These are phyloP conservation scores for Ephydatia muelleri DNA, from an alignment of 37 sponge, comb jelly and placozoan species.

Conservation along the genomic window DNA sequence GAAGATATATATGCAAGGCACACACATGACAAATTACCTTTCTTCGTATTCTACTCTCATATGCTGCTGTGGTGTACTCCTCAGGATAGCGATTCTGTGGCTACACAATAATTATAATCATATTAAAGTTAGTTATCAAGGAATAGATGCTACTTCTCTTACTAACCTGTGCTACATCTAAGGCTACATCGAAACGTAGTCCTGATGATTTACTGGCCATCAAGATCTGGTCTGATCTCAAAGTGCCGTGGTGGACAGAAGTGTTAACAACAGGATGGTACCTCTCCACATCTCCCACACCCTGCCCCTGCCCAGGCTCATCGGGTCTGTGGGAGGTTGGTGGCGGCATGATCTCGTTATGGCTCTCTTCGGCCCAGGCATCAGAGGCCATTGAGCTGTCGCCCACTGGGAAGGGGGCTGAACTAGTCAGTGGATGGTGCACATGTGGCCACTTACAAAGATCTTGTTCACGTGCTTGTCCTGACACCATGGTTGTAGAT, in stretches of 20 bases:
- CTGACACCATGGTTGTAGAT: background rate
- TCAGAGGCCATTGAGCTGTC: background rate
- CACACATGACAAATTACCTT: constrained; percentile 9
- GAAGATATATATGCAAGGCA: background rate
- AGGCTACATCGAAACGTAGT: background rate
- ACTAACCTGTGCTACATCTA: background rate
- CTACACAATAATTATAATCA: background rate
- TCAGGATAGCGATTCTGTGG: constrained; percentile 7
- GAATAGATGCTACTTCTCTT: background rate
- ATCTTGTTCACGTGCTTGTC: background rate
- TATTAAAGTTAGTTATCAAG: background rate
- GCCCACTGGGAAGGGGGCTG: background rate
- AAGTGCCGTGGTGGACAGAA: background rate
- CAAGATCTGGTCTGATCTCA: background rate
- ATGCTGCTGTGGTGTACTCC: constrained; percentile 40
- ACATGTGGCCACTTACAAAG: background rate
- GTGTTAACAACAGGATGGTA: background rate
- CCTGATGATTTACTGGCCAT: background rate
- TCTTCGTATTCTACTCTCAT: constrained; percentile 17
- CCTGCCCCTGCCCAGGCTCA: background rate
- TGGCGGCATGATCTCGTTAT: background rate
- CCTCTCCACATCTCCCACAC: background rate
- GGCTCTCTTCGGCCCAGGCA: background rate
- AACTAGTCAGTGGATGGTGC: background rate
- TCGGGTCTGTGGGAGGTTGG: background rate